Evolutionary conservation across 2,113 vertebrate genomes (phyloP).

Genomic region (Lasiurus cinereus): DNA sequence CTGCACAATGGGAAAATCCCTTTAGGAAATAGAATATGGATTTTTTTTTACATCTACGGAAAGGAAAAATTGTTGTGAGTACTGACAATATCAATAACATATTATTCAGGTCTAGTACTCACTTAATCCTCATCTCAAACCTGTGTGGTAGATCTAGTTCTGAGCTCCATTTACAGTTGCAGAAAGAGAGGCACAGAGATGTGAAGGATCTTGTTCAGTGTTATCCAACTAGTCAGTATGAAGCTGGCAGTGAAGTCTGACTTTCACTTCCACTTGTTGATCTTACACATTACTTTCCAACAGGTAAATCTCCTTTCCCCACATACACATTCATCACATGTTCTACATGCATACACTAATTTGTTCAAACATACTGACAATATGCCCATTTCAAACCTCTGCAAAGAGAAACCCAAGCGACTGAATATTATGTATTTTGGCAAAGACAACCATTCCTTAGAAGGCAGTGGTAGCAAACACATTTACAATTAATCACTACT

Average conservation of each 20-base stretch:
- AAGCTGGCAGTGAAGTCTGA: neutral
- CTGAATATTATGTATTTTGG: neutral
- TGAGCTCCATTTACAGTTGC: neutral
- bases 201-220: rapidly evolving
- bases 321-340: neutral
- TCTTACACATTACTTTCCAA: neutral
- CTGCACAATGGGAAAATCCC: neutral
- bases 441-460: neutral
- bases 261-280: neutral
- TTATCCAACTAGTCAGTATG: neutral
- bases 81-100: neutral
- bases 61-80: neutral
- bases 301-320: neutral
- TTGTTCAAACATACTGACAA: neutral
- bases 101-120: neutral
- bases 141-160: too few species aligned
- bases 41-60: neutral
- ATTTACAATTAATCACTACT: neutral
- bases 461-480: neutral
- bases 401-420: neutral
- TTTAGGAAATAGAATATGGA: neutral
- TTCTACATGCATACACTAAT: neutral
- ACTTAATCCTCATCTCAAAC: neutral
- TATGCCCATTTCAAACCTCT: neutral
- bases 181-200: neutral